Conservation (phyloP, 2,888 invertebrate genomes). For the Oxytorus armatus region DNA sequence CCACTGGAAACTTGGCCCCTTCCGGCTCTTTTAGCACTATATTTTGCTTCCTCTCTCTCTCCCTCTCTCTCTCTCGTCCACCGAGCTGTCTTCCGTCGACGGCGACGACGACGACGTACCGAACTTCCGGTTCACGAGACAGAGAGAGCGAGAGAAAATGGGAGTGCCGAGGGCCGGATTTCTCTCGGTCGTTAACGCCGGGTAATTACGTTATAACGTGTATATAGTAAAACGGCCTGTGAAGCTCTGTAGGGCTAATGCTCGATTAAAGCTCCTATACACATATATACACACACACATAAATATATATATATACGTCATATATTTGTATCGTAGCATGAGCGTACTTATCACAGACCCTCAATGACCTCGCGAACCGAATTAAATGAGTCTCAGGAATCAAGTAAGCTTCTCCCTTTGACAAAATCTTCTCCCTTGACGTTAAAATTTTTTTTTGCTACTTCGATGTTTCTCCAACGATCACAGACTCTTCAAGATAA, state of each 20-base stretch:
- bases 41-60: not conserved
- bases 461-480: no score
- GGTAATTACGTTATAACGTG: slow-evolving; percentile 75
- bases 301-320: slow-evolving; percentile 1
- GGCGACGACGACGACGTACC: slow-evolving; percentile 20
- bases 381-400: no score
- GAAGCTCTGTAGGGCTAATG: slow-evolving; percentile 26
- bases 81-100: slow-evolving; percentile 45
- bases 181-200: slow-evolving; percentile 71
- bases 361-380: no score
- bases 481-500: no score
- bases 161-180: slow-evolving; percentile 47
- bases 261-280: slow-evolving; percentile 23
- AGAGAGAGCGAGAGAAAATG: slow-evolving; percentile 15
- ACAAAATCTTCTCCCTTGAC: no score
- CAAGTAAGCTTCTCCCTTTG: no score
- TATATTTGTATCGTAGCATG: slow-evolving; percentile 9
- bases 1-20: slow-evolving; percentile 25
- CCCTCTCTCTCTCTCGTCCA: slow-evolving; percentile 32
- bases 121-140: slow-evolving; percentile 36
- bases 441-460: no score
- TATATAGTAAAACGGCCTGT: slow-evolving; percentile 50
- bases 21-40: slow-evolving; percentile 38
- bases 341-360: not conserved
- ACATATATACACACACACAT: slow-evolving; percentile 8